Percentiles rank a stretch among this genome's conserved stretches.
phyloP scores from a whole-genome alignment of 2,113 vertebrate genomes.

The Passer montanus region DNA sequence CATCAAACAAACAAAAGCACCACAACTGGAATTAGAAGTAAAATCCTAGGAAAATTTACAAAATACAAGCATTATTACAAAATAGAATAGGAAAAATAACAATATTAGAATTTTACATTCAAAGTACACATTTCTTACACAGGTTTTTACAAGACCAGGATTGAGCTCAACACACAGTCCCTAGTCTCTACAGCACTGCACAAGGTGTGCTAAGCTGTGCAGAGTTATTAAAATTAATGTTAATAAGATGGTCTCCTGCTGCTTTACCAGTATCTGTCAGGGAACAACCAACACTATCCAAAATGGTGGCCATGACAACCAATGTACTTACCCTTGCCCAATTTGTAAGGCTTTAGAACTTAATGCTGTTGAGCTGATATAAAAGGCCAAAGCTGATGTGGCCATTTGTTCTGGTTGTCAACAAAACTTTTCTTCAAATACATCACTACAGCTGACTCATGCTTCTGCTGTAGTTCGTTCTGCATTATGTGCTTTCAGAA shows the following conservation, averaged over 20 bases:
- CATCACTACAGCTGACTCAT: conserved; percentile 22
- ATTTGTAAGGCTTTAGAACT: conserved; percentile 25
- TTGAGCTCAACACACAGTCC: neutral
- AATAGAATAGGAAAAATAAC: neutral
- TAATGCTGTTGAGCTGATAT: conserved; percentile 16
- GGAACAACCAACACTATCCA: neutral
- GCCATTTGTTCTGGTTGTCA: conserved; percentile 49
- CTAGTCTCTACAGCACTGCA: neutral
- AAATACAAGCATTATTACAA: neutral
- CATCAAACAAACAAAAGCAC: neutral
- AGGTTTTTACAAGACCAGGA: neutral
- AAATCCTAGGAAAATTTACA: neutral
- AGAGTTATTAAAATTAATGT: conserved; percentile 41
- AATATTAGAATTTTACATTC: neutral
- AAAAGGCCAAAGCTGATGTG: conserved; percentile 34
- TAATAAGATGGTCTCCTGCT: neutral
- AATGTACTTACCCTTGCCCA: neutral
- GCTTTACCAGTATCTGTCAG: neutral
- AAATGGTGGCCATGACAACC: conserved; percentile 47
- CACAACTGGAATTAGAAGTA: neutral
- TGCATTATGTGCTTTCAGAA: neutral
- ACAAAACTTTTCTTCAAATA: conserved; percentile 52
- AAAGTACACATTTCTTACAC: neutral
- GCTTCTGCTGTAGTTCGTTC: neutral
- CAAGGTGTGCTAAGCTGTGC: neutral